Base-by-base conservation (phyloP, 1,140 invertebrate genomes). In the Nasonia longicornis region DNA sequence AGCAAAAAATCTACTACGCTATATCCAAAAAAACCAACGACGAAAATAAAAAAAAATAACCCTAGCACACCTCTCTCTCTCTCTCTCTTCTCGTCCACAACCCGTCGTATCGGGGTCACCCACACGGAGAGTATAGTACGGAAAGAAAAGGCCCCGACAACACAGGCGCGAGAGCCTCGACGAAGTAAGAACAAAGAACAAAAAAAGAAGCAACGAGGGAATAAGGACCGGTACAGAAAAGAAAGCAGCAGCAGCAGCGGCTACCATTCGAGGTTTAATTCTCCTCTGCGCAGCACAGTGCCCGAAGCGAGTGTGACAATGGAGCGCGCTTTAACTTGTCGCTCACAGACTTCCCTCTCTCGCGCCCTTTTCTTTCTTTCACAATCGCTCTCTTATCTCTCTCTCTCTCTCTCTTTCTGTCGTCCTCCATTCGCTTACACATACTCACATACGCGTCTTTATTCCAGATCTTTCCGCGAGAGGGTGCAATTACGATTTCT, bases 401-500 rank as follows among this genome's bases (percentile, higher is more conserved):
- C 12, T 67, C 22, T 14, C 64, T 26, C 29, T 29, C 11, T 31
- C 22, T 14, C 26, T 29, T 11, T 31, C 22, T 14, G 1, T 0
- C 26, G 64, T 67, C 64, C 64, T n/a, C 64, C 26, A 29, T 26
- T 26, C 58, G 7, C 38, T 42, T n/a, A 11, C n/a, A 7, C 2
- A 63, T 16, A 63, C 58, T 2, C 4, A 1, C 35, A 1, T 16
- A 29, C 48, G 69, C 69, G 26, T 70, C 66, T 78, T 78, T 70
- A 78, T 70, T 48, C 45, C 42, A 66, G 26, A 52, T 35, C 35
- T 52, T 31, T 35, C n/a, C 31, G 76, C 70, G 70, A 38, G 70
- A 58, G 78, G 63, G 29, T 38, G 64, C 79, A 80, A 75, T 75
- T 80, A 75, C 79, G 79, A 69, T 71, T 64, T 48, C 45, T 71